Evolutionary conservation across 2,797 vertebrate genomes (phyloP), one percentile per base, ranked within the genome.

Genomic region (Gadopsis marmoratus): DNA sequence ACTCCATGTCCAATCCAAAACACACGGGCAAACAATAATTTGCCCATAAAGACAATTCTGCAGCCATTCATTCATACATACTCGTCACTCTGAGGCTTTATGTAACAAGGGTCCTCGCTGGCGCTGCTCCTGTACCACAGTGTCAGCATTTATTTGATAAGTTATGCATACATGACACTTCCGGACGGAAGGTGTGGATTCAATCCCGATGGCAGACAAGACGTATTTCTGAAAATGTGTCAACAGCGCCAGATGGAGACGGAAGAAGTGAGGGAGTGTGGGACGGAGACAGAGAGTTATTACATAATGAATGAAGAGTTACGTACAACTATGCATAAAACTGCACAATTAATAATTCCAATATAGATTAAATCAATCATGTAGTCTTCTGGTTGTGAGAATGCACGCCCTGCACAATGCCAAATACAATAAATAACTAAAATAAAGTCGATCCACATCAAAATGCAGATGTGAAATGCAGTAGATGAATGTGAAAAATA

Each of bases 151-250:
- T 62, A 58, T 58, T 61, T 59, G 47, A 61, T 43, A 37, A 77
- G 8, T 59, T 71, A 63, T 71, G 41, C 59, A 82, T 69, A 43
- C 60, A 75, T 50, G 10, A 17, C 0, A 43, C 61, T 51, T 76
- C 61, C 62, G 62, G 58, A 43, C 3, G 2, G 35, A 76, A 79
- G 62, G 70, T 63, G 73, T 71, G 66, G 47, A 76, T 72, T 81
- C 53, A 39, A 17, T 74, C 21, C 60, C 0, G 7, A 53, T 33
- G 66, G 19, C 62, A 69, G 35, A 45, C 33, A 8, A 51, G 74
- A 60, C 3, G 6, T 31, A 21, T 60, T 53, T 31, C 56, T 56
- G 31, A 50, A 65, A 68, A 76, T 29, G 73, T 82, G 75, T 3
- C 56, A 77, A 77, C 13, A 41, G 0, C 0, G 35, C 35, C 54